phyloP scores from a whole-genome alignment of 2,113 vertebrate species.

The Phylloscopus whistleri region DNA sequence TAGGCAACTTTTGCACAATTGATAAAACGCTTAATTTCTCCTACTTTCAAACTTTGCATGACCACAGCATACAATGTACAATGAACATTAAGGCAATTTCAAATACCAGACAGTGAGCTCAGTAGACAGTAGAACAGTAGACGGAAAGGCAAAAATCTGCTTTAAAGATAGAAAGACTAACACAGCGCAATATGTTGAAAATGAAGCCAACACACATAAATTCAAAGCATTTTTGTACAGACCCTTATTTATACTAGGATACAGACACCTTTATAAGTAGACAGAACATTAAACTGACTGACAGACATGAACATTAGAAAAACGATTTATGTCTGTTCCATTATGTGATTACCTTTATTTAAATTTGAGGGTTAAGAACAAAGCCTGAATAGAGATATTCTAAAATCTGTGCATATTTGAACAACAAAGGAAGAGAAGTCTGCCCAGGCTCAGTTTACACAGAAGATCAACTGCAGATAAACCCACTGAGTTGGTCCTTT shows the following conservation, averaged over 20 bases:
- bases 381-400: not conserved
- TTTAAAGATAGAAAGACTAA: slow-evolving; percentile 33
- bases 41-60: not conserved
- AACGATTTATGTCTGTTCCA: not conserved
- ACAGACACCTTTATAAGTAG: slow-evolving; percentile 47
- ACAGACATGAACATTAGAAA: slow-evolving; percentile 21
- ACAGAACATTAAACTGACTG: slow-evolving; percentile 52
- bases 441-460: not conserved
- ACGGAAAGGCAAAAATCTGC: slow-evolving; percentile 31
- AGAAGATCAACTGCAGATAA: not conserved
- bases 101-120: slow-evolving; percentile 42
- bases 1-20: not conserved
- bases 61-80: not conserved
- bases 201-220: slow-evolving; percentile 52
- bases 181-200: slow-evolving; percentile 14
- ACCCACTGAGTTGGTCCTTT: not conserved
- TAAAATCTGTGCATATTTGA: not conserved
- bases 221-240: slow-evolving; percentile 38
- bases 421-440: not conserved
- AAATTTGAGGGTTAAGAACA: slow-evolving; percentile 21
- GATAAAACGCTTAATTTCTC: not conserved
- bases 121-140: slow-evolving; percentile 12
- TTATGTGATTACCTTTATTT: slow-evolving; percentile 7
- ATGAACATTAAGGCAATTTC: not conserved
- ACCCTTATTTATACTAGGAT: slow-evolving; percentile 52